phyloP scores from a whole-genome alignment of 2,113 vertebrate species.

The Heliornis fulica region DNA sequence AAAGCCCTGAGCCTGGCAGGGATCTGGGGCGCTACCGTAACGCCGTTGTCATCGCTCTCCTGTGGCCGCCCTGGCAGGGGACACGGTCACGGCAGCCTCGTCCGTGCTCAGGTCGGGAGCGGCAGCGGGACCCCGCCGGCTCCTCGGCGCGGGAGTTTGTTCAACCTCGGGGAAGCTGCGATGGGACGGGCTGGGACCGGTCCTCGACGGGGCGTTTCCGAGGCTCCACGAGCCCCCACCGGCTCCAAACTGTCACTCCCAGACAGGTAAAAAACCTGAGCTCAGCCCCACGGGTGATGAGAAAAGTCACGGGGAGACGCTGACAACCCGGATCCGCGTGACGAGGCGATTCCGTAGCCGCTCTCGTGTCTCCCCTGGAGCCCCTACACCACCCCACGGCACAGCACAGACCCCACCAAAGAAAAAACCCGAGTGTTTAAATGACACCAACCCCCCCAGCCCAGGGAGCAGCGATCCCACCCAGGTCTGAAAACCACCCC shows the following conservation, averaged over 20 bases:
- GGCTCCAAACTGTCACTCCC: too few species aligned
- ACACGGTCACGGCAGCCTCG: not conserved
- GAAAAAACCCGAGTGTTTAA: not conserved
- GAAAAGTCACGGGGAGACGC: not conserved
- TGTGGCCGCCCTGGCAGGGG: not conserved
- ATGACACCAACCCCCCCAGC: fast-evolving
- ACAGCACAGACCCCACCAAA: not conserved
- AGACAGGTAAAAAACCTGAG: too few species aligned
- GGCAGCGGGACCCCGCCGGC: not conserved
- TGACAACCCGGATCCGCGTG: fast-evolving
- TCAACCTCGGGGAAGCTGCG: not conserved
- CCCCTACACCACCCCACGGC: not conserved
- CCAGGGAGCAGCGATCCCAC: not conserved
- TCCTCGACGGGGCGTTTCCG: not conserved
- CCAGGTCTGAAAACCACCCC: not conserved
- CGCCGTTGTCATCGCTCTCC: not conserved
- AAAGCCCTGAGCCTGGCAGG: not conserved
- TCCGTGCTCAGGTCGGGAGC: not conserved
- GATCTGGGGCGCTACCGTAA: not conserved
- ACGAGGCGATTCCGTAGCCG: not conserved
- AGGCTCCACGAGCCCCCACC: fast-evolving
- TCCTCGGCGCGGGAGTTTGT: not conserved
- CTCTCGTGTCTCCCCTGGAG: fast-evolving
- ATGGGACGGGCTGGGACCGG: not conserved
- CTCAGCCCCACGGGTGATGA: fast-evolving